These are phyloP conservation scores for Altica lythri DNA, from an alignment of 2,888 invertebrate species.

Conservation along the genomic window DNA sequence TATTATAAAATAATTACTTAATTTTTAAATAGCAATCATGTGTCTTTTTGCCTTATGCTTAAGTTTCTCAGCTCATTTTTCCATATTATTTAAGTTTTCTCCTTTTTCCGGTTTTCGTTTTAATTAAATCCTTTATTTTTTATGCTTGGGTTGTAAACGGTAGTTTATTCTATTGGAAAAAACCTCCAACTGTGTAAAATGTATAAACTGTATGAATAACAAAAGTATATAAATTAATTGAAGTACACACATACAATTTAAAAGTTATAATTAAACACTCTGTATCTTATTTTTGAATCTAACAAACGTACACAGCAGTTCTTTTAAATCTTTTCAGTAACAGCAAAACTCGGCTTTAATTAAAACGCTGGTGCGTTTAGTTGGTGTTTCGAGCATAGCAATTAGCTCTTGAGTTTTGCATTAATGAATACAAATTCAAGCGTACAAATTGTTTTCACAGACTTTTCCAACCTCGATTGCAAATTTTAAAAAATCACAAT, in stretches of 20 bases:
- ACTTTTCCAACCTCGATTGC: conserved; percentile 31
- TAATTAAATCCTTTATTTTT: too few species aligned
- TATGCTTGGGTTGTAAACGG: too few species aligned
- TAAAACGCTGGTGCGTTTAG: conserved; percentile 35
- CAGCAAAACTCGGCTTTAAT: conserved; percentile 34
- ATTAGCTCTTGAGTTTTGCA: conserved; percentile 40
- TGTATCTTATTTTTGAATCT: neutral
- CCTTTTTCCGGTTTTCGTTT: too few species aligned
- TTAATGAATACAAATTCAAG: conserved; percentile 40
- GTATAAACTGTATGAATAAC: too few species aligned
- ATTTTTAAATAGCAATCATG: too few species aligned
- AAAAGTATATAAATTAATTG: too few species aligned
- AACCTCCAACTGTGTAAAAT: too few species aligned
- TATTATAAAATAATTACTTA: too few species aligned
- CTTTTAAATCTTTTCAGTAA: conserved; percentile 36
- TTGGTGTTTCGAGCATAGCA: conserved; percentile 36
- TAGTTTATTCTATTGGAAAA: too few species aligned
- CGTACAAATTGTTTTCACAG: conserved; percentile 36
- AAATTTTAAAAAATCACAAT: conserved; percentile 32
- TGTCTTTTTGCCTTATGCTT: too few species aligned
- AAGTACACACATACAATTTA: neutral
- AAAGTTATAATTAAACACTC: neutral
- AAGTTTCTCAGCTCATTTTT: too few species aligned
- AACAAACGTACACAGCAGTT: conserved; percentile 34
- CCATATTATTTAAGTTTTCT: too few species aligned